Evolutionary conservation across 1,140 invertebrate genomes (phyloP), one percentile per base, ranked within the genome.

Genomic region (Cydia strobilella): DNA sequence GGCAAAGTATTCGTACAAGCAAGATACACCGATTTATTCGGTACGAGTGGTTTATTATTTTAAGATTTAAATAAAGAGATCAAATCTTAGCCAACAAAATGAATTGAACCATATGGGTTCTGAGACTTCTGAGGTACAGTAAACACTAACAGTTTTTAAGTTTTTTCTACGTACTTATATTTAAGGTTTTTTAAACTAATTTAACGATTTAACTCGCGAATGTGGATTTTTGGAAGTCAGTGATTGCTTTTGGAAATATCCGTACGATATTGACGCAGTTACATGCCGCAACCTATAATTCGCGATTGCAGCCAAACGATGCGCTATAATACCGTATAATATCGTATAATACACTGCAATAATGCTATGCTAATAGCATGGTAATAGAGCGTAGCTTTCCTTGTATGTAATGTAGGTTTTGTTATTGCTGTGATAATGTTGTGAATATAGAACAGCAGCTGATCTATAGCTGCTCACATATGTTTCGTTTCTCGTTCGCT

Each of bases 281-380:
- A 54, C 51, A 54, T 18, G 12, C 51, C n/a, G 51, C 51, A 54
- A 54, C 51, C 51, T 54, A 54, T 54, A 54, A 54, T 54, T 54
- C n/a, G 51, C 51, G 51, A 54, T 45, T 45, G 42, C 51, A 54
- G 51, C 51, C 51, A n/a, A 54, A 54, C 51, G 51, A 54, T 54
- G 51, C 51, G 5, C 15, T 54, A 54, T 20, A 54, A 18, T 54
- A 54, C 51, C 51, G 15, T 54, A 54, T 54, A 54, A 54, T 54
- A 54, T 54, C 51, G 51, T 18, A 54, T 54, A 54, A 54, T 54
- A 54, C 51, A 54, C 51, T n/a, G 51, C 51, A 54, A 54, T 54
- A 54, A 54, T 54, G 51, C 15, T 54, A 54, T 54, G 51, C 51
- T 54, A 54, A 54, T 54, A 3, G 15, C 51, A 54, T 54, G 51